These are phyloP conservation scores for Lasius platythorax DNA, from an alignment of 2,888 invertebrate genomes.

Conservation along the genomic window DNA sequence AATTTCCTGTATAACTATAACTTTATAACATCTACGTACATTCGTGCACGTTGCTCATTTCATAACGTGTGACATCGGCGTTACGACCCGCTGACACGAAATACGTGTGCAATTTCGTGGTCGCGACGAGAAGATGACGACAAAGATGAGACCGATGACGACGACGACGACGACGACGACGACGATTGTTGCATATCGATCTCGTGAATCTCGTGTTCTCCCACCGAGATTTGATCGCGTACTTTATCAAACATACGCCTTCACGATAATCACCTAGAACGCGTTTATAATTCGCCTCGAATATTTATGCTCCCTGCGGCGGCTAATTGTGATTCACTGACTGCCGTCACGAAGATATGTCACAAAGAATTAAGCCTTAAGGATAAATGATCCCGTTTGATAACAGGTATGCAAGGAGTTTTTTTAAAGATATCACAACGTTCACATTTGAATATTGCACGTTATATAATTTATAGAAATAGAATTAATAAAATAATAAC, in stretches of 20 bases:
- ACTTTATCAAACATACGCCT: constrained; percentile 61
- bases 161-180: neutral
- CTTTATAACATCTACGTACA: constrained; percentile 3
- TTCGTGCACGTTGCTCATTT: constrained; percentile 63
- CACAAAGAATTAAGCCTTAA: constrained; percentile 48
- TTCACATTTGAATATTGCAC: constrained; percentile 12
- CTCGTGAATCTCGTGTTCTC: constrained; percentile 52
- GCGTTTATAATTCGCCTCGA: constrained; percentile 39
- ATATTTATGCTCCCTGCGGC: constrained; percentile 45
- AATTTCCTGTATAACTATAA: constrained; percentile 7
- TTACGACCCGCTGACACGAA: constrained; percentile 70
- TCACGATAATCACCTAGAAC: constrained; percentile 56
- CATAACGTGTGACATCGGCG: constrained; percentile 60
- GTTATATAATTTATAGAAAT: neutral
- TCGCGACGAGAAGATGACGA: constrained; percentile 57
- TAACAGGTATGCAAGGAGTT: neutral
- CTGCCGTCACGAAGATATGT: constrained; percentile 52
- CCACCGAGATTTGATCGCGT: constrained; percentile 57
- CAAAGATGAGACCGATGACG: constrained; percentile 46
- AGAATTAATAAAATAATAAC: neutral
- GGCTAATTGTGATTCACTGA: constrained; percentile 58
- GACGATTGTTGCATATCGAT: constrained; percentile 50
- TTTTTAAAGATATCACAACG: neutral
- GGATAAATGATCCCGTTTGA: constrained; percentile 20
- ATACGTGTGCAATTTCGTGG: constrained; percentile 64